Evolutionary conservation across 92 coral and sea anemone genomes (phyloP), one percentile per base, ranked within the genome.

Genomic region (Bergia puertoricense): DNA sequence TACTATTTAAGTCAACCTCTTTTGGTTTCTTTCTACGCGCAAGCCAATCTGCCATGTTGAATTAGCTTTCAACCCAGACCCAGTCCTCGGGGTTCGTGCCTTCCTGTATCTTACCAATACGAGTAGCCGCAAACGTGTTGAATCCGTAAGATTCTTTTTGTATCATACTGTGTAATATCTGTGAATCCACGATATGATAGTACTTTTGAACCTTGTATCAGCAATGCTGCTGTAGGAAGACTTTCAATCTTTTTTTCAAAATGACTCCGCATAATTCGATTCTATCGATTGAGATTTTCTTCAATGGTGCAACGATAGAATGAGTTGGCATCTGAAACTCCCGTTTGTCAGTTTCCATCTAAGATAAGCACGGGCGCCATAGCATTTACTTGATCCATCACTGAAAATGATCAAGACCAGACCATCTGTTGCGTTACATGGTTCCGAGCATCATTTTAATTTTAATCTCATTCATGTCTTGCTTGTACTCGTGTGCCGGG

Each of bases 341-440:
- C 30, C 30, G 30, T 30, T 30, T 30, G 30, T 48, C 9, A 48
- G 10, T 68, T 86, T 46, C 90, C 92, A 90, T 65, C 92, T 71
- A 0, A 81, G 88, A 56, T 85, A 92, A 1, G 94, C 92, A 85
- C 92, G 89, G 7, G 94, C 85, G 67, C 91, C 95, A 23, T 90
- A 88, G 1, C 90, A 91, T 3, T 92, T 81, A 43, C 79, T 82
- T n/a, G 95, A 92, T 77, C 89, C 90, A 68, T 92, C 91, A 62
- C 95, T 90, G 69, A 92, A 90, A 66, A 88, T 81, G 22, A 82
- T 62, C 43, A 92, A 88, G 50, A 76, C 38, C 65, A 93, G 92
- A 10, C 85, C 83, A 39, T 88, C 92, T 9, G 73, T 40, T 20
- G 91, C 88, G 56, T 86, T 73, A 1, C 56, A 11, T 6, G 93